Conservation (phyloP, 2,888 invertebrate genomes). For the Harmothoe impar region DNA sequence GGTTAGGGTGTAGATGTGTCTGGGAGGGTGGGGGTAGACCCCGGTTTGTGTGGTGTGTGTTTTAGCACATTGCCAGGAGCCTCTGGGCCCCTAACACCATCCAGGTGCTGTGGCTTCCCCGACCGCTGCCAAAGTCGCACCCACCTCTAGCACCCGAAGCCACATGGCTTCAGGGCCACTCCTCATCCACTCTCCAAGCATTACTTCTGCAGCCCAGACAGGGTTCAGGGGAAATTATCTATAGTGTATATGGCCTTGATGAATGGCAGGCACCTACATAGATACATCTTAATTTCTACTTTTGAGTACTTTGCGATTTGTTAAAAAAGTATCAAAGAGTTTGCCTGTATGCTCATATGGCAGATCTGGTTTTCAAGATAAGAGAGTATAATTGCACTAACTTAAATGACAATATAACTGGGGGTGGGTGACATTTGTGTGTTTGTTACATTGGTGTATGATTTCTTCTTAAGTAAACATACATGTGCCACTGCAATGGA, state of each 20-base stretch:
- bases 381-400: too few relatives aligned
- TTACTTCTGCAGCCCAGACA: not conserved
- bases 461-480: too few relatives aligned
- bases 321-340: too few relatives aligned
- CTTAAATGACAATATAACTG: too few relatives aligned
- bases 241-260: not conserved
- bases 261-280: too few relatives aligned
- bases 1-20: not conserved
- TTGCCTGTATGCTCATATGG: too few relatives aligned
- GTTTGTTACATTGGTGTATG: too few relatives aligned
- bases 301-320: too few relatives aligned
- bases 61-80: conserved; percentile 11
- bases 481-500: too few relatives aligned
- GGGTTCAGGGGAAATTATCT: not conserved
- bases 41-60: not conserved
- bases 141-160: not conserved
- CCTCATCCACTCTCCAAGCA: conserved; percentile 10
- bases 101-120: conserved; percentile 40
- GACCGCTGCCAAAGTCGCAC: conserved; percentile 29
- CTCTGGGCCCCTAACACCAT: not conserved
- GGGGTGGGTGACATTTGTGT: too few relatives aligned
- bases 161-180: not conserved
- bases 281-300: too few relatives aligned
- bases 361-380: too few relatives aligned
- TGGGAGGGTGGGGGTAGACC: not conserved